These are phyloP conservation scores for Cataglyphis livida DNA, from an alignment of 2,888 invertebrate species.

Conservation along the genomic window DNA sequence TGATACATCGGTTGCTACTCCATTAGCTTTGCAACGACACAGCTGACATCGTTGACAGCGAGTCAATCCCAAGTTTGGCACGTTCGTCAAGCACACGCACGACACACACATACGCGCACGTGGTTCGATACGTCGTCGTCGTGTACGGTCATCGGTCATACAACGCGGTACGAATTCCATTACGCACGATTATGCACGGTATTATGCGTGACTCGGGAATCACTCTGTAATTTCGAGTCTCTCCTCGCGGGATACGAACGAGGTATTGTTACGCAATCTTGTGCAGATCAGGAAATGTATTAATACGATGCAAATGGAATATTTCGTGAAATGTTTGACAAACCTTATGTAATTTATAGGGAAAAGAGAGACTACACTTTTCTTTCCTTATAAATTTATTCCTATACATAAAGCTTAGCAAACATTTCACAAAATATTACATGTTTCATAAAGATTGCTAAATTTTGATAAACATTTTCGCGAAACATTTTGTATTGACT, in stretches of 20 bases:
- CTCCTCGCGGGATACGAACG: slow-evolving; percentile 2
- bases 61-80: slow-evolving; percentile 30
- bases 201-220: slow-evolving; percentile 23
- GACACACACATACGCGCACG: slow-evolving; percentile 2
- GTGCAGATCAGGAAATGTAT: slow-evolving; percentile 10
- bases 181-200: slow-evolving; percentile 26
- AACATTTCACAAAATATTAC: background rate
- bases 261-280: slow-evolving; percentile 22
- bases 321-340: background rate
- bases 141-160: slow-evolving; percentile 34
- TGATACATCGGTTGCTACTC: background rate
- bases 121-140: slow-evolving; percentile 30
- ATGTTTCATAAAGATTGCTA: background rate
- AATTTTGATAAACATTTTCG: background rate
- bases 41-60: slow-evolving; percentile 21
- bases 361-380: background rate
- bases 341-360: background rate
- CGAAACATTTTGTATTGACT: background rate
- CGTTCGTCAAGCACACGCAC: slow-evolving; percentile 15
- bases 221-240: slow-evolving; percentile 24
- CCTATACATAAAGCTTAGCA: background rate
- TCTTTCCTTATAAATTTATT: too few relatives aligned
- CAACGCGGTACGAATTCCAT: slow-evolving; percentile 41
- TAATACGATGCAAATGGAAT: background rate
- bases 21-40: background rate